Base-by-base conservation (phyloP, 2,888 invertebrate genomes). In the Scaptomyza parva region DNA sequence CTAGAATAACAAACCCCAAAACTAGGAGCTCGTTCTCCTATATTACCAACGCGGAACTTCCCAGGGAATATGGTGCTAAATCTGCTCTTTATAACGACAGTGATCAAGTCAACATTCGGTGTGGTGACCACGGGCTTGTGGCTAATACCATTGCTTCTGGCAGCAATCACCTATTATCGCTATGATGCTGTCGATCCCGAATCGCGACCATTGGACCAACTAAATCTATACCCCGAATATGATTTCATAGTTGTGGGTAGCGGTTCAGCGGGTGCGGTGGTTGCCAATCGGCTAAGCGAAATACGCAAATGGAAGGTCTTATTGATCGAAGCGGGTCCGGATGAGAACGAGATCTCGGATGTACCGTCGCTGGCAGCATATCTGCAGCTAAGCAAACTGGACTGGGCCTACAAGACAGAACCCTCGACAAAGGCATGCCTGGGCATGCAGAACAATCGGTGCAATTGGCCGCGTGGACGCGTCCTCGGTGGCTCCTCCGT, bases 341-440 rank as follows among this genome's bases (percentile, higher is more conserved):
- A 97, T 81, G 97, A 97, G 90, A 97, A 96, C 91, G 96, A 97
- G 92, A 95, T 97, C 70, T 95, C 96, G 2, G 97, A 97, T 90
- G 97, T 97, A 62, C 97, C 97, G 26, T 96, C 97, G 48, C 90
- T 97, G 83, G 96, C 97, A 0, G 96, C 96, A 0, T 97, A 97
- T 90, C 92, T 97, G 45, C 97, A 97, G 91, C 92, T 97, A 62
- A 96, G 96, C 71, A 95, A 96, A 90, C 91, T 97, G 65, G 97
- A 97, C 92, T 97, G 97, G 97, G 95, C 95, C 78, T 97, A 97
- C 92, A 97, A 97, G 92, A 97, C 96, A 0, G 96, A 97, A 88
- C 96, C 97, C 0, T 96, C 96, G 2, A 94, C 94, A 67, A 94
- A 94, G 84, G 96, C 97, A 0, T 97, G 97, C 78, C 92, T 97